Percentiles rank a stretch among this genome's conserved stretches.
Evolutionary conservation across 2,888 invertebrate species (phyloP).

Genomic region (Palloptera scutellata): DNA sequence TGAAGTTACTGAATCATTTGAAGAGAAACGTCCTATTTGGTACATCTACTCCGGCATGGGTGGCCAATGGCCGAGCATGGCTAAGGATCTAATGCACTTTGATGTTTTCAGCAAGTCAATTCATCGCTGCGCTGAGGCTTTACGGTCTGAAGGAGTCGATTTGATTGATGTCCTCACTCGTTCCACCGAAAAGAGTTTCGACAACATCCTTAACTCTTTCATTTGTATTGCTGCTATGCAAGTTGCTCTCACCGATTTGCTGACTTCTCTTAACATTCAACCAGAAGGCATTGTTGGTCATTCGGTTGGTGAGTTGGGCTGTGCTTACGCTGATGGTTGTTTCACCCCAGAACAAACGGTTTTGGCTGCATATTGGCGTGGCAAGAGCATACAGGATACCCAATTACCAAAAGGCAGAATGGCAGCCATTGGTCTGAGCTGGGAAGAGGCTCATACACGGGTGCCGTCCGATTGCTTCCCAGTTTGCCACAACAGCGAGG

Average conservation of each 20-base stretch:
- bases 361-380: slow-evolving; percentile 93
- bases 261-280: slow-evolving; percentile 76
- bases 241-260: slow-evolving; percentile 91
- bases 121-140: slow-evolving; percentile 75
- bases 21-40: slow-evolving; percentile 85
- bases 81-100: slow-evolving; percentile 81
- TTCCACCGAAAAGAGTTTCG: slow-evolving; percentile 79
- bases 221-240: slow-evolving; percentile 95
- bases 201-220: slow-evolving; percentile 89
- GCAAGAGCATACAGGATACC: slow-evolving; percentile 81
- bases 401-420: slow-evolving; percentile 79
- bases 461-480: slow-evolving; percentile 83
- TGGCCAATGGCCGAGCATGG: slow-evolving; percentile 98
- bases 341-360: slow-evolving; percentile 94
- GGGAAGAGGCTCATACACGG: slow-evolving; percentile 79
- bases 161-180: slow-evolving; percentile 81
- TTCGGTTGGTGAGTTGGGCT: slow-evolving; percentile 76
- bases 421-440: slow-evolving; percentile 91
- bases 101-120: slow-evolving; percentile 84
- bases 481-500: slow-evolving; percentile 94
- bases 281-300: slow-evolving; percentile 97
- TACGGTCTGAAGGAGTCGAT: slow-evolving; percentile 83
- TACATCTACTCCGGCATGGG: slow-evolving; percentile 99
- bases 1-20: slow-evolving; percentile 66
- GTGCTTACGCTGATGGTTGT: slow-evolving; percentile 96